A percentile compares a stretch with the other conserved stretches of the same genome.
These are phyloP conservation scores for Scomber scombrus DNA, from an alignment of 2,113 vertebrate species.

Conservation along the genomic window DNA sequence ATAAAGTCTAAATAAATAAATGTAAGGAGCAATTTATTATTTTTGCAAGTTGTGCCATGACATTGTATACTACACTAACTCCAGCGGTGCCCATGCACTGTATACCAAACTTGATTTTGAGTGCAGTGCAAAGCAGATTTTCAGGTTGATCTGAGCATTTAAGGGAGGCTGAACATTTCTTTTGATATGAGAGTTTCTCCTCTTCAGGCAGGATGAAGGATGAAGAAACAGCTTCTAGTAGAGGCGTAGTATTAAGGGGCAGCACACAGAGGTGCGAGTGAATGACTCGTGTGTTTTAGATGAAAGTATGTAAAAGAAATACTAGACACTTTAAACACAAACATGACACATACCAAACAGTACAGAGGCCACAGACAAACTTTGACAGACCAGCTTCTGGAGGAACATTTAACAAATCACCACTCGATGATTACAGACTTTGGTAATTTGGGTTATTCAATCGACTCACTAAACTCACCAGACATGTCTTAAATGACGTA, in stretches of 20 bases:
- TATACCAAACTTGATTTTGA: slow-evolving; percentile 31
- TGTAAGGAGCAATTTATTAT: slow-evolving; percentile 41
- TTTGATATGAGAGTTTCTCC: slow-evolving; percentile 2
- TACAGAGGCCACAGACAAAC: slow-evolving; percentile 37
- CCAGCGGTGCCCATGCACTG: slow-evolving; percentile 31
- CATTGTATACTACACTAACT: slow-evolving; percentile 38
- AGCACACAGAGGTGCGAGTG: slow-evolving; percentile 47
- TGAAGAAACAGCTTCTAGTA: slow-evolving; percentile 23
- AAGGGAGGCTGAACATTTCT: slow-evolving; percentile 16
- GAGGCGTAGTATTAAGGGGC: slow-evolving; percentile 16
- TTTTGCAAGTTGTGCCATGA: slow-evolving; percentile 53
- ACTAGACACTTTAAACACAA: slow-evolving; percentile 73
- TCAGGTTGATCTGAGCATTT: slow-evolving; percentile 27
- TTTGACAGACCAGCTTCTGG: slow-evolving; percentile 30
- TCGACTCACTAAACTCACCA: slow-evolving; percentile 18
- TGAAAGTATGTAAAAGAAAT: slow-evolving; percentile 62
- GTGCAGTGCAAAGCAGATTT: slow-evolving; percentile 37
- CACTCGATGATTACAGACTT: slow-evolving; percentile 40
- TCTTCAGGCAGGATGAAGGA: slow-evolving; percentile 15
- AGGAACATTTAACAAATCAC: slow-evolving; percentile 37
- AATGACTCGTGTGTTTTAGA: slow-evolving; percentile 59
- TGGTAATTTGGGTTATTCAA: slow-evolving; percentile 32
- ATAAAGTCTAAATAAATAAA: slow-evolving; percentile 34
- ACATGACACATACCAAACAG: slow-evolving; percentile 66
- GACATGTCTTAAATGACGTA: slow-evolving; percentile 39